Percentiles rank a stretch among this genome's conserved stretches.
phyloP scores from a whole-genome alignment of 2,797 vertebrate species.

The Halcyon badia region DNA sequence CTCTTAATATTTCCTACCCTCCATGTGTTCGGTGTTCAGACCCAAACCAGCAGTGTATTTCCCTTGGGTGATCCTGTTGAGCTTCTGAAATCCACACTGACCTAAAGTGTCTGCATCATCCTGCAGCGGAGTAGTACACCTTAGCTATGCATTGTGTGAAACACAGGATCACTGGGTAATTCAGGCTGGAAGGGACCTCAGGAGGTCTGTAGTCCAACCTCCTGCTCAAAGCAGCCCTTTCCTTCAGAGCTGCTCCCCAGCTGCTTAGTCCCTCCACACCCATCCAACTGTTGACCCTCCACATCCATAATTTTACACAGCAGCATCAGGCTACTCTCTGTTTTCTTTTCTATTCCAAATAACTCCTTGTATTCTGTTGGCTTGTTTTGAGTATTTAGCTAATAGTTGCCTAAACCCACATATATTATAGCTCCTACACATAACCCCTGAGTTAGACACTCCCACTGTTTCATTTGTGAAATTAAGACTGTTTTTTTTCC shows the following conservation, averaged over 20 bases:
- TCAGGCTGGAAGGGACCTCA: background rate
- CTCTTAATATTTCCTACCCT: background rate
- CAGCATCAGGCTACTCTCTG: background rate
- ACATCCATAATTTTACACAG: background rate
- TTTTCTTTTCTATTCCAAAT: background rate
- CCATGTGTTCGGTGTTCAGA: background rate
- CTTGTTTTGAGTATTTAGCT: background rate
- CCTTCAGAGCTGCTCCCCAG: background rate
- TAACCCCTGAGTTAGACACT: background rate
- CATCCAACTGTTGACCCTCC: background rate
- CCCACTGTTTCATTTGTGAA: background rate
- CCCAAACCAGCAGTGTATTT: background rate
- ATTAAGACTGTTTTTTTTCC: background rate
- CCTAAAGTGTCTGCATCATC: background rate
- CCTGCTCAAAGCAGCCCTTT: background rate
- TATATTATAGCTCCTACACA: background rate
- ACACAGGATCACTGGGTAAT: background rate
- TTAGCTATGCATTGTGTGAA: background rate
- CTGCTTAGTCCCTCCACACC: accelerated
- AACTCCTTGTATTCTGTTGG: background rate
- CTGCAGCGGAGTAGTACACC: background rate
- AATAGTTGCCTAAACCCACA: background rate
- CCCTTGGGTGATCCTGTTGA: background rate
- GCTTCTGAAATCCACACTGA: background rate
- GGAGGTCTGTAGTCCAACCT: background rate